Conservation (phyloP, 2,888 invertebrate species). For the Cantharis flavilabris region DNA sequence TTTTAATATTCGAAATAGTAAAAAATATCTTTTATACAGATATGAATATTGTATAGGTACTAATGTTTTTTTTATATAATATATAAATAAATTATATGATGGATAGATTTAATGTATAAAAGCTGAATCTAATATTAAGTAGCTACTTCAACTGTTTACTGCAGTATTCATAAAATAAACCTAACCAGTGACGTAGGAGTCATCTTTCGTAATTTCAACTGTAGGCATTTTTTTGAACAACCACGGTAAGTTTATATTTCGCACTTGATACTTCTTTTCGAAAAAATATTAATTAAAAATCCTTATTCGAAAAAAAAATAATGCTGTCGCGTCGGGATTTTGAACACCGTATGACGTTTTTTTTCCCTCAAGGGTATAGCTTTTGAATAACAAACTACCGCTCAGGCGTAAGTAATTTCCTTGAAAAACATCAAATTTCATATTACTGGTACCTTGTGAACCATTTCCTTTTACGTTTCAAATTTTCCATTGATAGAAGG, state of each 20-base stretch:
- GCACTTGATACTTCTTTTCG: background rate
- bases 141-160: too few relatives aligned
- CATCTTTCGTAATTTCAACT: background rate
- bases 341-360: slow-evolving; percentile 8
- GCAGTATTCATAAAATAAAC: too few relatives aligned
- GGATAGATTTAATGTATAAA: too few relatives aligned
- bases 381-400: slow-evolving; percentile 19
- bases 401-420: slow-evolving; percentile 15
- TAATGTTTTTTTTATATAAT: too few relatives aligned
- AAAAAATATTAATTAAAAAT: slow-evolving; percentile 15
- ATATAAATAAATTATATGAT: too few relatives aligned
- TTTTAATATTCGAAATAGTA: too few relatives aligned
- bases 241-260: background rate
- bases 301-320: background rate
- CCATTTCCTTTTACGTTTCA: background rate
- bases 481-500: background rate
- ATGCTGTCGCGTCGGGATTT: slow-evolving; percentile 6
- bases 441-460: slow-evolving; percentile 4
- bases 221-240: background rate
- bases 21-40: too few relatives aligned
- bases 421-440: slow-evolving; percentile 19
- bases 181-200: background rate
- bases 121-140: too few relatives aligned
- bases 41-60: too few relatives aligned
- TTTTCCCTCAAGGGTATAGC: slow-evolving; percentile 12